Evolutionary conservation across 2,113 vertebrate species (phyloP).

Genomic region (Chauna torquata): DNA sequence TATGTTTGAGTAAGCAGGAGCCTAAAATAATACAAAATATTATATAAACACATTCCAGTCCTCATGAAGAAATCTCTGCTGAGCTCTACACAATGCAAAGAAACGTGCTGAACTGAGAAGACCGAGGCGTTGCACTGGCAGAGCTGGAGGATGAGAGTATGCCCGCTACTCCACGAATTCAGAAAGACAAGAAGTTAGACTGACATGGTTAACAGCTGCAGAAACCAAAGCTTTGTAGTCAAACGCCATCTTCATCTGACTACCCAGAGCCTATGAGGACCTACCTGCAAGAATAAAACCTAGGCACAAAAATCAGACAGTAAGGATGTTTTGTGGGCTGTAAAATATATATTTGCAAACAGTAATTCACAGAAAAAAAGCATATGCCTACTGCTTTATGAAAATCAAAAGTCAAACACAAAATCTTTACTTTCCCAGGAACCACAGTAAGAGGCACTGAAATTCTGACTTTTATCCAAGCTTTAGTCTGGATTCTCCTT

Average conservation of each 20-base stretch:
- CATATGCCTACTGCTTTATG: background rate
- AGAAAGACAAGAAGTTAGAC: background rate
- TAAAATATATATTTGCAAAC: background rate
- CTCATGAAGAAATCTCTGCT: background rate
- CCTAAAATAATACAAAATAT: conserved; percentile 49
- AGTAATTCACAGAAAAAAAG: background rate
- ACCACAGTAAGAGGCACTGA: conserved; percentile 16
- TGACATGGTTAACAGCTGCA: background rate
- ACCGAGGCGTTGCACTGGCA: rapidly evolving
- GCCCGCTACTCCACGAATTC: background rate
- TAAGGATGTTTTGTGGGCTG: background rate
- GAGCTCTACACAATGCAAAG: background rate
- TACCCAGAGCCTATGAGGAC: background rate
- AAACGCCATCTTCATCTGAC: background rate
- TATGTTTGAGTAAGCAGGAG: background rate
- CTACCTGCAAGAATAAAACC: background rate
- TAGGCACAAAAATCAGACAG: background rate
- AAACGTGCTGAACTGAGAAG: background rate
- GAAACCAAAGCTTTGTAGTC: background rate
- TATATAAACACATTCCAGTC: conserved; percentile 28
- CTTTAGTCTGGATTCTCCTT: conserved; percentile 51
- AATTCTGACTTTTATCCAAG: conserved; percentile 49
- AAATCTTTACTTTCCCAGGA: background rate
- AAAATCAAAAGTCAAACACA: background rate
- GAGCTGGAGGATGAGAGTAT: background rate